Evolutionary conservation across 2,888 invertebrate species (phyloP), one percentile per base, ranked within the genome.

Genomic region (Agrochola macilenta): DNA sequence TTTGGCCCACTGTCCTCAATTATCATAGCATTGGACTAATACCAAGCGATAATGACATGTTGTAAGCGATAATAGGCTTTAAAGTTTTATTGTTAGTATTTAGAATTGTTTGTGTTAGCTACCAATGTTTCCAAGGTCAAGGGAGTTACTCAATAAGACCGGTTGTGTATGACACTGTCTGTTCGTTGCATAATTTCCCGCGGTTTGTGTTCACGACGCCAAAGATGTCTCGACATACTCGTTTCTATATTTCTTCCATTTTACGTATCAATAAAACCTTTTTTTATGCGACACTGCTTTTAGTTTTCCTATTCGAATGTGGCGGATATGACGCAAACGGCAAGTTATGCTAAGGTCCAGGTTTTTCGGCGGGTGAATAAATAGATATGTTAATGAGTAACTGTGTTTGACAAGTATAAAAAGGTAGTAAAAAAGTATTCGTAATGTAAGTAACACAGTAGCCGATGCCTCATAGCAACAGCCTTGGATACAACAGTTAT

Each of bases 1-100:
- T 93, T 94, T 96, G 95, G 95, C 95, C 95, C 93, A 95, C 92
- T 95, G 93, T 90, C 93, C 95, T 90, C 93, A 93, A 95, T 95
- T 94, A 92, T 93, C 86, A 85, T 91, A 93, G 92, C 94, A 94
- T 96, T 96, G 96, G 96, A 95, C 95, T 92, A 89, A 92, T 92
- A 96, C 94, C 96, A 96, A 96, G 90, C 92, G 94, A 91, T 94
- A 94, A 94, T 94, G 94, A 93, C 92, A 88, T 87, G 87, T 90
- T 84, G 89, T 84, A 90, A 81, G 89, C 93, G 89, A 95, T 92
- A 92, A 90, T 93, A 88, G 85, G 79, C 93, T 87, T 90, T 95
- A 94, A 89, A 88, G 81, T 88, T 87, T 88, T 78, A 58, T 71
- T 30, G 82, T 78, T 92, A 94, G 87, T 91, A 90, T 89, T 91